Evolutionary conservation across 37 sponge, comb jelly and placozoan genomes (phyloP), one percentile per base, ranked within the genome.

Genomic region (Aplysina aerophoba): DNA sequence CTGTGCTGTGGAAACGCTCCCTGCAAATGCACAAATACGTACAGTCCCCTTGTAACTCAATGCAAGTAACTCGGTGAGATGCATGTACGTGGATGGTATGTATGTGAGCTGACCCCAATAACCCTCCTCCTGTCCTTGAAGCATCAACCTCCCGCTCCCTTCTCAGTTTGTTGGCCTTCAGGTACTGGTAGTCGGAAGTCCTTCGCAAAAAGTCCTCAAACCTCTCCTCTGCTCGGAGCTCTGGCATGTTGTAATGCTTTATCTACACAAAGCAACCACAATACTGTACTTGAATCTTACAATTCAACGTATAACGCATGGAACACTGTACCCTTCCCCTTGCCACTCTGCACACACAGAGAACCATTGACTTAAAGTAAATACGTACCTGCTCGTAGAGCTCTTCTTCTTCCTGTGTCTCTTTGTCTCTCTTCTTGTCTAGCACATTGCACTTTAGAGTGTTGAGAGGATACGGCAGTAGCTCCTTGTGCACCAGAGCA

Each of bases 381-480:
- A 25, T 54, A 53, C 34, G 44, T 75, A 94, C 91, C 87, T 88
- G 88, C 8, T 91, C 86, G 84, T 91, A 95, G 65, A 87, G 91
- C 35, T 83, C 79, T n/a, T 81, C 77, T 30, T 94, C 95, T 34
- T 94, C 95, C 21, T 87, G 87, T 15, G 65, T 17, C 16, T 94
- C 95, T 3, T 27, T 55, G 67, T 81, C 57, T 17, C 65, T 75
- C 37, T 88, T 88, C 59, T 92, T 82, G 14, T 92, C 89, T 24
- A 93, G 86, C 64, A 93, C 73, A 22, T 93, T 87, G 85, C 82
- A 73, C 86, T 90, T 25, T 22, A 56, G 50, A 3, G 8, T n/a
- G 50, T 44, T 3, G 8, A 44, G 50, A 44, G 50, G 50, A 28
- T 63, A 63, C 3, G 3, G 8, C 25, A 30, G 3, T 12, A 63